Evolutionary conservation across 2,113 vertebrate species (phyloP), one percentile per base, ranked within the genome.

Genomic region (Phrynocephalus versicolor): DNA sequence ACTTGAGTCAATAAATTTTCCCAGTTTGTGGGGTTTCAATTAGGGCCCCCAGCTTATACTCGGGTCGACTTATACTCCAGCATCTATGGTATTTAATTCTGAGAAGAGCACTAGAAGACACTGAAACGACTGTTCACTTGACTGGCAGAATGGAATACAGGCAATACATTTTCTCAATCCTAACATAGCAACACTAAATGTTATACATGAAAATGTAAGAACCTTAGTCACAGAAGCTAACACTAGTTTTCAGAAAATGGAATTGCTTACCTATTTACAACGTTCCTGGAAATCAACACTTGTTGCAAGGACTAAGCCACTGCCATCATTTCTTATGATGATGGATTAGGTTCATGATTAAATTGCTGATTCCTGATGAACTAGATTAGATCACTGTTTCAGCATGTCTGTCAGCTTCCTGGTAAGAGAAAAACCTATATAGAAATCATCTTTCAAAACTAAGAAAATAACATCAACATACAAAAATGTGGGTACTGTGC

Each of bases 241-340:
- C 23, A 45, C 33, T 16, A 18, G 8, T 13, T 35, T 62, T 74
- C 35, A 25, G 35, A 35, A 57, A 37, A 79, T 41, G 60, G 25
- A 55, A 64, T n/a, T 71, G 14, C 65, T 78, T 64, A 84, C 82
- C 76, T 35, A 21, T n/a, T 72, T 84, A 69, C 41, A 73, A 30
- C 41, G n/a, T 12, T 81, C 60, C 55, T 55, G 25, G n/a, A 81
- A 74, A 55, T 45, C 30, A 58, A 51, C 51, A n/a, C 6, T 58
- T 81, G n/a, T 45, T 16, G 27, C 18, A 71, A 45, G 81, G 60
- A 51, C 23, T 58, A n/a, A 39, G 35, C 45, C 27, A 55, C 33
- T 60, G 10, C 71, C 76, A 78, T 6, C n/a, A 60, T 83, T 41
- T 23, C 65, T 79, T 80, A 69, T 21, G n/a, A 64, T 79, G 51